phyloP scores from a whole-genome alignment of 2,888 invertebrate species.

The Colostygia pectinataria region DNA sequence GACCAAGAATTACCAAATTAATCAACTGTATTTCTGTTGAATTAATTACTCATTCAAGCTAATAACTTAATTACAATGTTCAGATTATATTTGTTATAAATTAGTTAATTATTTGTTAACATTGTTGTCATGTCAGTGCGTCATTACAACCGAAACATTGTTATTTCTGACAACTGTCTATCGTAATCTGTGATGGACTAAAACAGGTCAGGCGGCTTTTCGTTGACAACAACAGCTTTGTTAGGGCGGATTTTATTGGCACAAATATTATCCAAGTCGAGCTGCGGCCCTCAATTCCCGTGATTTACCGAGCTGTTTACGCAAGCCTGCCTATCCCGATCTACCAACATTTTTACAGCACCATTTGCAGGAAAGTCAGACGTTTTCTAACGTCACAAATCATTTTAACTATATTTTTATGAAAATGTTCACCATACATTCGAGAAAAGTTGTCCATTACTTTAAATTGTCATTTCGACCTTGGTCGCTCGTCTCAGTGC shows the following conservation, averaged over 20 bases:
- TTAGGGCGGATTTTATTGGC: constrained; percentile 78
- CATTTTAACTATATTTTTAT: constrained; percentile 64
- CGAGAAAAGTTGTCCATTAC: constrained; percentile 22
- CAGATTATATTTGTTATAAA: neutral
- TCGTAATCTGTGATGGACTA: constrained; percentile 63
- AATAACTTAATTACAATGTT: too few relatives aligned
- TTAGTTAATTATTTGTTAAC: too few relatives aligned
- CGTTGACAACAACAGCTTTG: constrained; percentile 80
- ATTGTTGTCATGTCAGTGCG: neutral
- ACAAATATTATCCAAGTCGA: constrained; percentile 79
- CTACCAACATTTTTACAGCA: constrained; percentile 70
- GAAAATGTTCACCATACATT: constrained; percentile 47
- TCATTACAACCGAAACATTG: constrained; percentile 14
- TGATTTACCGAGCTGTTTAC: constrained; percentile 81
- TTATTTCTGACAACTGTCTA: constrained; percentile 38
- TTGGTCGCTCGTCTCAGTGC: constrained; percentile 33
- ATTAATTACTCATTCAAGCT: neutral
- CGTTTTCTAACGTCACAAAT: constrained; percentile 68
- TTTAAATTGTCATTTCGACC: constrained; percentile 28
- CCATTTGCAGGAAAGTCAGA: constrained; percentile 63
- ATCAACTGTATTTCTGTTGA: neutral
- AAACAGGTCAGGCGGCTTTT: constrained; percentile 73
- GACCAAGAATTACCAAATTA: constrained; percentile 6
- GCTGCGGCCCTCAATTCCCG: constrained; percentile 68
- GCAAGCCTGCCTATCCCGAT: constrained; percentile 65